Evolutionary conservation across 2,113 vertebrate species (phyloP), one percentile per base, ranked within the genome.

Genomic region (Kryptolebias marmoratus): DNA sequence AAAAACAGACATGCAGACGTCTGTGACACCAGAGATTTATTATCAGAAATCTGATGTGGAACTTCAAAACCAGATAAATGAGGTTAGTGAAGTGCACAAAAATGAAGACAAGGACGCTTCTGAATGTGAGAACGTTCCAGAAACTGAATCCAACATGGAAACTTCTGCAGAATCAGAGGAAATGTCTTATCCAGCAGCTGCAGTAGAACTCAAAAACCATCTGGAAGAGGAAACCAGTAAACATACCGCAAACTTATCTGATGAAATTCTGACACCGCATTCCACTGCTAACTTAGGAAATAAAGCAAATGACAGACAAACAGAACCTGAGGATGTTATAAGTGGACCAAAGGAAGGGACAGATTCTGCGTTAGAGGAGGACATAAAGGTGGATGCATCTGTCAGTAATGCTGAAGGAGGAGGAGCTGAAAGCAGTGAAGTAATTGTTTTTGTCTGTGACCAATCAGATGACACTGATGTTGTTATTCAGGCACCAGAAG

Each of bases 391-490:
- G 58, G 71, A 73, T n/a, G 44, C 60, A 53, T 36, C 39, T 7
- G 32, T 78, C 18, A 2, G 60, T 62, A 22, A 64, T 67, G 48
- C 15, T 18, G 65, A 81, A 74, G 78, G 30, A 76, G 70, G 62
- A 62, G 81, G 44, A 81, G 28, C 67, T 11, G 75, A 61, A 45
- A 58, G 36, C 36, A 77, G 22, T 65, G 75, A 88, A 64, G 74
- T 80, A 1, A 65, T 82, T 1, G 56, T 73, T 60, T 84, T 83
- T 59, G 83, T 88, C 68, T 82, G 77, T 68, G 64, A 36, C 32
- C 84, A 80, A 64, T 13, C 77, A 0, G 74, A 83, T 22, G 71
- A 79, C 14, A 45, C 1, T 7, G 70, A 74, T 72, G 6, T 68
- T 27, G 47, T 75, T 42, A 58, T 81, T 65, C 76, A 71, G 27